Percentiles rank a stretch among this genome's conserved stretches.
These are phyloP conservation scores for Stenodema calcarata DNA, from an alignment of 2,888 invertebrate species.

Conservation along the genomic window DNA sequence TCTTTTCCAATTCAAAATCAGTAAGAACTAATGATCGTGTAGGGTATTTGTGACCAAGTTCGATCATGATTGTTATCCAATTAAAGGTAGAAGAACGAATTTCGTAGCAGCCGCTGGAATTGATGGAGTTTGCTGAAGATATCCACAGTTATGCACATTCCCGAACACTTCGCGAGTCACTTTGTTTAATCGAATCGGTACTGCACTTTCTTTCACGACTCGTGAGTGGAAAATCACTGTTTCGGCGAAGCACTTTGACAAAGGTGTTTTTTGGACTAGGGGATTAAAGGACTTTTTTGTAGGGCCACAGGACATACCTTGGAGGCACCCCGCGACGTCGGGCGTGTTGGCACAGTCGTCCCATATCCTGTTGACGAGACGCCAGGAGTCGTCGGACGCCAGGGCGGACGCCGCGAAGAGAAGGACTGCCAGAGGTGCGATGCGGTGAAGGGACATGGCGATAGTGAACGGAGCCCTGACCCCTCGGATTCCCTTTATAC, in stretches of 20 bases:
- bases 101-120: neutral
- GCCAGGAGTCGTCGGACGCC: conserved; percentile 50
- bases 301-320: conserved; percentile 62
- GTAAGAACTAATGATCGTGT: no score
- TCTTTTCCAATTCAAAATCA: no score
- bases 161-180: neutral
- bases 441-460: conserved; percentile 13
- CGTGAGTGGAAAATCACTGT: neutral
- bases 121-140: neutral
- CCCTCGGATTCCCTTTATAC: conserved; percentile 28
- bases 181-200: no score
- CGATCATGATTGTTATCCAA: neutral
- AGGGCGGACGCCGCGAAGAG: conserved; percentile 18
- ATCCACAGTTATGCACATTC: neutral
- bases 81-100: neutral
- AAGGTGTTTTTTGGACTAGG: neutral
- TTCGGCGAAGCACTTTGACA: neutral
- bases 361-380: conserved; percentile 64
- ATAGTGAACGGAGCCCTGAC: conserved; percentile 16
- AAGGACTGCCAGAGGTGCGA: conserved; percentile 11
- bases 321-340: conserved; percentile 73
- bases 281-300: neutral
- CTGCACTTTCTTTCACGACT: neutral
- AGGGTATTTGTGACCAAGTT: no score
- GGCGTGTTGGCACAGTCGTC: conserved; percentile 74